Evolutionary conservation across 2,888 invertebrate species (phyloP).

Genomic region (Catocala sponsa): DNA sequence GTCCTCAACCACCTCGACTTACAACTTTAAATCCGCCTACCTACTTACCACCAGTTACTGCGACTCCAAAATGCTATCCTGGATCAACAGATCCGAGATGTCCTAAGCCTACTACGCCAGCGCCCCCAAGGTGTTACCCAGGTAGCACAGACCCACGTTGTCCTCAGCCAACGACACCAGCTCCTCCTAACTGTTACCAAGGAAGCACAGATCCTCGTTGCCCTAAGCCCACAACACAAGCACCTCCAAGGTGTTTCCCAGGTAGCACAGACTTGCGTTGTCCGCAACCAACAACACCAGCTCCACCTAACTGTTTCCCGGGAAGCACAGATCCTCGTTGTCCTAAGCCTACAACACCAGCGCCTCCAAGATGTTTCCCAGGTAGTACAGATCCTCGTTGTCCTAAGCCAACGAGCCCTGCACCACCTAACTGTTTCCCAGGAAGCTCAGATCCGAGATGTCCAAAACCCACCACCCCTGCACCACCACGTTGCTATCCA

Average conservation of each 20-base stretch:
- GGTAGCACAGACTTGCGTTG: constrained; percentile 41
- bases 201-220: constrained; percentile 61
- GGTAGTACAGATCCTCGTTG: no score
- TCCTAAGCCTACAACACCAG: constrained; percentile 55
- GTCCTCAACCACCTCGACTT: constrained; percentile 35
- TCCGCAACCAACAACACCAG: constrained; percentile 52
- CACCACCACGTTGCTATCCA: no score
- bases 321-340: constrained; percentile 72
- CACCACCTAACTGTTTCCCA: no score
- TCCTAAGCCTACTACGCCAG: constrained; percentile 54
- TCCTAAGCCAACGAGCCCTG: no score
- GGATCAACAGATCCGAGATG: constrained; percentile 65
- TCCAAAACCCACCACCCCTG: no score
- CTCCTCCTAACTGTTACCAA: constrained; percentile 52
- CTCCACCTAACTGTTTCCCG: constrained; percentile 64
- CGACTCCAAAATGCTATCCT: constrained; percentile 54
- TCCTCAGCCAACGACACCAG: constrained; percentile 47
- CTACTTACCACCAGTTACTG: neutral
- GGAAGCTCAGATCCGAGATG: no score
- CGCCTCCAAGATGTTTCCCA: constrained; percentile 31
- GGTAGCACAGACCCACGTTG: constrained; percentile 49
- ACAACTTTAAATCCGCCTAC: neutral
- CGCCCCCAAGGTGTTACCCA: constrained; percentile 52
- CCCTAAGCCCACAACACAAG: constrained; percentile 41
- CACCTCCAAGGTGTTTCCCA: constrained; percentile 19